Evolutionary conservation across 2,797 vertebrate genomes (phyloP), one percentile per base, ranked within the genome.

Genomic region (Dromococcyx pavoninus): DNA sequence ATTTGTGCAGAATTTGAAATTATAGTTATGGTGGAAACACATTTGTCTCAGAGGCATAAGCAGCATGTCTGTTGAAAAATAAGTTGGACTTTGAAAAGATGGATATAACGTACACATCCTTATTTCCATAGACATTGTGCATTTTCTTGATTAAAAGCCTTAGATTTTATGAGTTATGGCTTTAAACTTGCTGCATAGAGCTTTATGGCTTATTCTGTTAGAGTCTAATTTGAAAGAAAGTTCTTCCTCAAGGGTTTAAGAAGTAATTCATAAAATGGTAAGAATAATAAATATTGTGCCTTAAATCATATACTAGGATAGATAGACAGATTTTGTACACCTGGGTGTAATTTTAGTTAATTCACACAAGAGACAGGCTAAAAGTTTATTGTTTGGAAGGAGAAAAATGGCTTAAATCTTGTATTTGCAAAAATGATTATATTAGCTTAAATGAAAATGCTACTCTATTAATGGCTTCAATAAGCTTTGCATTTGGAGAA

Each of bases 221-320:
- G 88, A 95, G 93, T 91, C 96, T 97, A 97, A 97, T 97, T 96
- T 96, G 94, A 97, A 96, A 97, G 97, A 97, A 97, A 93, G 94
- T 97, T 97, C 97, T 97, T 98, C 97, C 98, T 98, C 97, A 96
- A 96, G 97, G 98, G 97, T 97, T 97, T 98, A 97, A 97, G 96
- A 97, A 97, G 96, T 97, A 98, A 98, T 98, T 98, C 96, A 97
- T 98, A 97, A 98, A 98, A 96, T 97, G 97, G 94, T 93, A 98
- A 94, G 96, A 98, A 98, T 97, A 97, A 98, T 98, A 98, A 98
- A 98, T 98, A 98, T 97, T 98, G 96, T 97, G 96, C 97, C 92
- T 98, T 96, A 96, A 98, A 94, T 97, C 96, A 96, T 94, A 96
- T 79, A 89, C 88, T 93, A 71, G 92, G 91, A 94, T 79, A 97